These are phyloP conservation scores for Melinopterus prodromus DNA, from an alignment of 2,888 invertebrate species.

Conservation along the genomic window DNA sequence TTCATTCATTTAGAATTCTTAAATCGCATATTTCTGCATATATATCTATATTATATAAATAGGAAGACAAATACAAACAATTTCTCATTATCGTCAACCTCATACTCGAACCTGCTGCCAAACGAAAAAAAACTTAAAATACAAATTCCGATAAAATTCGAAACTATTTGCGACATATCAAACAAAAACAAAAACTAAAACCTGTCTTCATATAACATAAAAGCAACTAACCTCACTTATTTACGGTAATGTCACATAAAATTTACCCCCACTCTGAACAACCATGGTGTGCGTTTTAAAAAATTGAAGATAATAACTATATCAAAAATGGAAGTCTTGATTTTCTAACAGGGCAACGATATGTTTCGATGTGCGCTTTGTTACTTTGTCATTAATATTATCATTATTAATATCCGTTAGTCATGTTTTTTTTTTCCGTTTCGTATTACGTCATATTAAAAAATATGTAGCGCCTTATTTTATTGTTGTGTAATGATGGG, in stretches of 20 bases:
- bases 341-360: too few relatives aligned
- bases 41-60: background rate
- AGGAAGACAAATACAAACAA: constrained; percentile 9
- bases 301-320: background rate
- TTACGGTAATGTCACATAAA: background rate
- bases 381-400: too few relatives aligned
- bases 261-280: background rate
- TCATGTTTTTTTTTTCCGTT: too few relatives aligned
- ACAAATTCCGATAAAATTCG: background rate
- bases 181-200: background rate
- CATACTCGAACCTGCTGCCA: background rate
- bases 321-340: background rate
- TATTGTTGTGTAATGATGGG: background rate
- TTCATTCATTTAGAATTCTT: background rate
- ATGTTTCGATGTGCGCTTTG: too few relatives aligned
- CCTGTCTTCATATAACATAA: background rate
- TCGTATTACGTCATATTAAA: too few relatives aligned
- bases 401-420: too few relatives aligned
- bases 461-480: too few relatives aligned
- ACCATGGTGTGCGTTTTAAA: background rate
- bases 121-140: background rate
- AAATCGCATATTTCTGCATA: background rate
- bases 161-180: background rate
- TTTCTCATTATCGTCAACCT: constrained; percentile 8
- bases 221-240: constrained; percentile 12